Percentiles rank a stretch among this genome's conserved stretches.
Conservation (phyloP, 1,140 invertebrate genomes). For the Alviniconcha marisindica region DNA sequence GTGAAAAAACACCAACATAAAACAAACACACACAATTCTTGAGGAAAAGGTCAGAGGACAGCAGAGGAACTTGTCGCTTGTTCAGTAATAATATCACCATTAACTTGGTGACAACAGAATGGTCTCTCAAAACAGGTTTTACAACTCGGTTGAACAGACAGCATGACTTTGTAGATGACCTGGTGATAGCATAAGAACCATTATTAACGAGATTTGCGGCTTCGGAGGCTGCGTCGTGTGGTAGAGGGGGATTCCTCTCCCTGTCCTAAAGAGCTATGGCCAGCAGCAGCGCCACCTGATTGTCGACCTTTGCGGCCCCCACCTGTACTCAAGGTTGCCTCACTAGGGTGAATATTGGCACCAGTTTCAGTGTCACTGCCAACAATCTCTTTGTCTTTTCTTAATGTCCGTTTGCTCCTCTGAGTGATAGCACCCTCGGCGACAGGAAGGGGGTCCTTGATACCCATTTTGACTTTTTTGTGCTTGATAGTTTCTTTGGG, state of each 20-base stretch:
- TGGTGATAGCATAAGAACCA: too few relatives aligned
- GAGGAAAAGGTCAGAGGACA: too few relatives aligned
- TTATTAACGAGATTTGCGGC: conserved; percentile 22
- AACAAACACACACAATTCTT: too few relatives aligned
- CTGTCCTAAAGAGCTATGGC: not conserved
- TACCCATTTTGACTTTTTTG: not conserved
- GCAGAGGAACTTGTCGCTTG: too few relatives aligned
- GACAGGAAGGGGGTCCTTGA: not conserved
- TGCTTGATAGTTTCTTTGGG: conserved; percentile 2
- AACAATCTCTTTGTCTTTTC: not conserved
- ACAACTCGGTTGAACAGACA: too few relatives aligned
- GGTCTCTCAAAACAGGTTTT: not conserved
- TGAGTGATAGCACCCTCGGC: not conserved
- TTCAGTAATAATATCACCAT: too few relatives aligned
- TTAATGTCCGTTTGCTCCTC: not conserved
- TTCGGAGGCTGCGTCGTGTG: conserved; percentile 23
- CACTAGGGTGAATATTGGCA: not conserved
- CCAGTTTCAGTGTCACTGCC: conserved; percentile 21
- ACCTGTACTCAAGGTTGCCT: not conserved
- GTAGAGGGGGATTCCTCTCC: not conserved
- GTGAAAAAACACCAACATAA: too few relatives aligned
- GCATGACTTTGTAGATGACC: too few relatives aligned
- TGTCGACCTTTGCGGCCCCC: not conserved
- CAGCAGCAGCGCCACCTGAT: not conserved
- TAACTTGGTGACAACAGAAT: too few relatives aligned